Percentiles rank a stretch among this genome's conserved stretches.
phyloP scores from a whole-genome alignment of 2,797 vertebrate species.

The Halcyon badia region DNA sequence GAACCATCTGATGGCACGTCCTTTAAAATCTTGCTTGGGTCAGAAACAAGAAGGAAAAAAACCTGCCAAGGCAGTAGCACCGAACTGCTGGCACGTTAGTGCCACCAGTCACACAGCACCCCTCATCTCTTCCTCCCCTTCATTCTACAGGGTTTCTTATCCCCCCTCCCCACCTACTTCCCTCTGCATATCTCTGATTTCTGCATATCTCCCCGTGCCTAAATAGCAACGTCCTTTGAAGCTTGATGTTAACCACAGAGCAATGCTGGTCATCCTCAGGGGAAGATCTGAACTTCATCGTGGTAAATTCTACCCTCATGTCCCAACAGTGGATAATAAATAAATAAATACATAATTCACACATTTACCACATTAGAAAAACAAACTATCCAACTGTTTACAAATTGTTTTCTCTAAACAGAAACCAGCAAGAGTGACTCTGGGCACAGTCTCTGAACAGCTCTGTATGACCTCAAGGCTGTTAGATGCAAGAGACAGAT shows the following conservation, averaged over 20 bases:
- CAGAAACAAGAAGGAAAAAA: not conserved
- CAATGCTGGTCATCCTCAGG: not conserved
- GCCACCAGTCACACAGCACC: not conserved
- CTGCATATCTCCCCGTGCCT: not conserved
- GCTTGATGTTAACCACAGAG: not conserved
- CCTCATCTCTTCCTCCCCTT: not conserved
- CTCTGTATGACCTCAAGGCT: not conserved
- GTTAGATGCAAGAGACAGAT: conserved; percentile 4
- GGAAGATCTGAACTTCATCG: not conserved
- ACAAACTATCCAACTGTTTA: not conserved
- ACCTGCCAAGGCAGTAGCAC: not conserved
- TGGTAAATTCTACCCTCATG: not conserved
- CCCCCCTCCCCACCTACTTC: fast-evolving
- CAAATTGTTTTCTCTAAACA: not conserved
- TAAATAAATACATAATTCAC: not conserved
- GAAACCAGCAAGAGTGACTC: not conserved
- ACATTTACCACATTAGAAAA: not conserved
- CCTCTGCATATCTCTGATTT: not conserved
- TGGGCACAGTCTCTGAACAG: not conserved
- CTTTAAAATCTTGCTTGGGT: not conserved
- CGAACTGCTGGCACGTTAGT: not conserved
- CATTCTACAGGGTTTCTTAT: not conserved
- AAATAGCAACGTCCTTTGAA: not conserved
- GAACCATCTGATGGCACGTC: not conserved
- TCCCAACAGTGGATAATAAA: not conserved